Conservation (phyloP, 2,113 vertebrate species). For the Brachypteracias leptosomus region DNA sequence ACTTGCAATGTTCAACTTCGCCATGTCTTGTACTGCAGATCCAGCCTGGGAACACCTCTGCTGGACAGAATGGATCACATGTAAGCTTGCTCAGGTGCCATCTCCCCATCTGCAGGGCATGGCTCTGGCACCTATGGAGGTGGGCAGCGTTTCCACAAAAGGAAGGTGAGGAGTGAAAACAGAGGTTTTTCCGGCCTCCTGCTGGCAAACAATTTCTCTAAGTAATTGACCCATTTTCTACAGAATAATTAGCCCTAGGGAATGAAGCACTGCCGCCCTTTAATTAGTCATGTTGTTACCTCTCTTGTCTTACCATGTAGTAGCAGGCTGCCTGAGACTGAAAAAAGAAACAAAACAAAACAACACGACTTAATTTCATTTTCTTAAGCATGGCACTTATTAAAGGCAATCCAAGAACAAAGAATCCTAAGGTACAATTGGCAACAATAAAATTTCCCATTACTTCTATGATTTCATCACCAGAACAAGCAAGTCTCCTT, state of each 20-base stretch:
- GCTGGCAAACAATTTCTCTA: slow-evolving; percentile 19
- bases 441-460: background rate
- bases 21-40: background rate
- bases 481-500: background rate
- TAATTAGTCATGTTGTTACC: slow-evolving; percentile 36
- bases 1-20: background rate
- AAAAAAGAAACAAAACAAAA: background rate
- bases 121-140: background rate
- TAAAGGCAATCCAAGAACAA: slow-evolving; percentile 19
- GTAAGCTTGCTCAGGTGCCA: background rate
- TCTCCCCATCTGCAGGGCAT: background rate
- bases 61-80: background rate
- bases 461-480: background rate
- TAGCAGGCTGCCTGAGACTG: background rate
- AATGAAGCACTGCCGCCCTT: slow-evolving; percentile 1
- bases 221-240: slow-evolving; percentile 46
- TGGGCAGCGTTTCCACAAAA: background rate
- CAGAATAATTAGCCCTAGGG: slow-evolving; percentile 18
- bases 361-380: background rate
- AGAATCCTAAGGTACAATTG: background rate
- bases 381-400: background rate
- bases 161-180: background rate
- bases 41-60: background rate
- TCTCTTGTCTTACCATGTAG: background rate
- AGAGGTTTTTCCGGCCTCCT: background rate